Evolutionary conservation across 2,888 invertebrate species (phyloP).

Genomic region (Diplolepis rosae): DNA sequence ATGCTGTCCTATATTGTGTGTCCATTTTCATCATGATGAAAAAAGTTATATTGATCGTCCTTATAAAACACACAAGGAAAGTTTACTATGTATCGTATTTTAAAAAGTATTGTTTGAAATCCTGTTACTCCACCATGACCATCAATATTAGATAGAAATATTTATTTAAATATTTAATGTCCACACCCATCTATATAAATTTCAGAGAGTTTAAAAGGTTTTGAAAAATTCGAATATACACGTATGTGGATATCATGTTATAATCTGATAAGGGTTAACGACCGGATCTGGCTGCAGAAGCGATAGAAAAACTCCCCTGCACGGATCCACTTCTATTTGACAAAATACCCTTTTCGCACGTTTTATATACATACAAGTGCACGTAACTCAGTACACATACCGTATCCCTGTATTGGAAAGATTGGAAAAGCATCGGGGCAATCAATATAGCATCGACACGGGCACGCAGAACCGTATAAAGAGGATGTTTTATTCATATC

Average conservation of each 20-base stretch:
- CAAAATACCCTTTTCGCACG: background rate
- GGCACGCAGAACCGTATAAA: slow-evolving; percentile 18
- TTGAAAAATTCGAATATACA: background rate
- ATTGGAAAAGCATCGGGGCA: slow-evolving; percentile 24
- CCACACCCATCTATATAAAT: too few relatives aligned
- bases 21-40: background rate
- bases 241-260: background rate
- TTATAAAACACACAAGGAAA: background rate
- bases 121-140: background rate
- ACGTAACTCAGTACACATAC: background rate
- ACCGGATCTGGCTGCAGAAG: background rate
- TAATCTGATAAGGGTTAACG: background rate
- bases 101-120: background rate
- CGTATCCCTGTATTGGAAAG: slow-evolving; percentile 31
- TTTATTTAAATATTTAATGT: background rate
- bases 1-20: background rate
- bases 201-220: too few relatives aligned
- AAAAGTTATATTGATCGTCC: slow-evolving; percentile 1
- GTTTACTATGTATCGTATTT: slow-evolving; percentile 8
- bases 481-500: slow-evolving; percentile 27
- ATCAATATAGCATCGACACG: slow-evolving; percentile 25
- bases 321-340: background rate
- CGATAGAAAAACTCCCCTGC: background rate
- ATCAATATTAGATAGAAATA: background rate
- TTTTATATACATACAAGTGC: background rate